Percentiles rank a stretch among this genome's conserved stretches.
Evolutionary conservation across 2,888 invertebrate species (phyloP).

Genomic region (Cataglyphis albicans): DNA sequence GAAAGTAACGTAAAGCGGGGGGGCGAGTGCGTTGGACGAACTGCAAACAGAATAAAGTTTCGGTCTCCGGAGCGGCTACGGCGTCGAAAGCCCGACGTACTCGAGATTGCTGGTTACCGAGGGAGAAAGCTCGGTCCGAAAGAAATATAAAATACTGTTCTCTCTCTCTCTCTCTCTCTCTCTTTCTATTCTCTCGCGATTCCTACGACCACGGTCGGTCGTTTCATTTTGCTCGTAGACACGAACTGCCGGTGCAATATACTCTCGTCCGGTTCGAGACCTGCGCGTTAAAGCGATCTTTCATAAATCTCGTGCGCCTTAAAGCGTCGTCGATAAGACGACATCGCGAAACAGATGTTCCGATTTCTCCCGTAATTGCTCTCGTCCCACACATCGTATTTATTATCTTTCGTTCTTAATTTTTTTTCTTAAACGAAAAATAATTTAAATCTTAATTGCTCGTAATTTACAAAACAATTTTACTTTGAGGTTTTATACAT

Average conservation of each 20-base stretch:
- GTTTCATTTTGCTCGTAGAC: slow-evolving; percentile 45
- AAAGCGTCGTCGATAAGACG: slow-evolving; percentile 11
- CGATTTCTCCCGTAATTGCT: slow-evolving; percentile 6
- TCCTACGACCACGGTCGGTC: background rate
- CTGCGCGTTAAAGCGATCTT: slow-evolving; percentile 20
- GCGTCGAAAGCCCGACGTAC: slow-evolving; percentile 25
- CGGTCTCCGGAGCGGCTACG: slow-evolving; percentile 58
- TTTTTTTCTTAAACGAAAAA: background rate
- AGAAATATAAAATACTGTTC: slow-evolving; percentile 62
- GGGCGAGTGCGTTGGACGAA: slow-evolving; percentile 62
- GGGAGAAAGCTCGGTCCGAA: slow-evolving; percentile 41
- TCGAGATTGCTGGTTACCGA: slow-evolving; percentile 59
- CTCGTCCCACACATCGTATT: background rate
- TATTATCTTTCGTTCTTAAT: background rate
- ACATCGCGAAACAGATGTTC: background rate
- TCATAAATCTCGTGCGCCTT: slow-evolving; percentile 30
- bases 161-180: background rate
- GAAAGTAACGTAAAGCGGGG: slow-evolving; percentile 58
- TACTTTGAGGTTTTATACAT: no score
- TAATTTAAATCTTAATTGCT: background rate
- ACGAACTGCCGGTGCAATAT: slow-evolving; percentile 42
- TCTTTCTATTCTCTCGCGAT: background rate
- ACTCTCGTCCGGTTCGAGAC: background rate
- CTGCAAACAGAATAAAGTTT: slow-evolving; percentile 76
- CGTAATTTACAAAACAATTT: no score